phyloP scores from a whole-genome alignment of 2,888 invertebrate genomes.

The Andrena dorsata region DNA sequence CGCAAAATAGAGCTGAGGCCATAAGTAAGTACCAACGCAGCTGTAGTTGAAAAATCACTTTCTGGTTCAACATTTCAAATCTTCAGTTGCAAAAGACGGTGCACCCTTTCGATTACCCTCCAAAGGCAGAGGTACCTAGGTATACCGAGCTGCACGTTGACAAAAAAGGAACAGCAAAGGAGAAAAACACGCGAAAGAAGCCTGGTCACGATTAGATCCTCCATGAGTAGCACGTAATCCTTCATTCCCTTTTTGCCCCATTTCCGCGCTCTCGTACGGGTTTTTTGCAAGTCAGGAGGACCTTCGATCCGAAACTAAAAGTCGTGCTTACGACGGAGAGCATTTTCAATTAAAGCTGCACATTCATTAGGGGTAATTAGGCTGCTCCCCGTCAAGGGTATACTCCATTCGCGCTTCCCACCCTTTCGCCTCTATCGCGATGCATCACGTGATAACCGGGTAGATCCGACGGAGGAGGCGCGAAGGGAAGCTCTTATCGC shows the following conservation, averaged over 20 bases:
- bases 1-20: too few relatives aligned
- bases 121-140: background rate
- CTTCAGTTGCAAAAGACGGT: background rate
- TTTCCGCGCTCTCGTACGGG: constrained; percentile 15
- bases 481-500: constrained; percentile 55
- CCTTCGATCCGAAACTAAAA: constrained; percentile 51
- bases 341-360: constrained; percentile 70
- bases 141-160: background rate
- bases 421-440: constrained; percentile 46
- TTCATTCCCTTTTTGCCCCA: constrained; percentile 38
- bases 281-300: constrained; percentile 52
- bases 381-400: constrained; percentile 24
- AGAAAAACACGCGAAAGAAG: constrained; percentile 12
- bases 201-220: constrained; percentile 31
- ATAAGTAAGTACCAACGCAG: too few relatives aligned
- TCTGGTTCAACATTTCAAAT: background rate
- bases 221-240: constrained; percentile 39
- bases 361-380: constrained; percentile 74
- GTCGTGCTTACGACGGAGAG: constrained; percentile 51
- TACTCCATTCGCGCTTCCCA: constrained; percentile 13
- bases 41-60: too few relatives aligned
- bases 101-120: background rate
- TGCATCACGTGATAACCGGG: constrained; percentile 50
- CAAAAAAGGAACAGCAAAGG: background rate
- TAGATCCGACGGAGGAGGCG: constrained; percentile 13